Evolutionary conservation across 1,140 invertebrate genomes (phyloP), one percentile per base, ranked within the genome.

Genomic region (Aplysia californica): DNA sequence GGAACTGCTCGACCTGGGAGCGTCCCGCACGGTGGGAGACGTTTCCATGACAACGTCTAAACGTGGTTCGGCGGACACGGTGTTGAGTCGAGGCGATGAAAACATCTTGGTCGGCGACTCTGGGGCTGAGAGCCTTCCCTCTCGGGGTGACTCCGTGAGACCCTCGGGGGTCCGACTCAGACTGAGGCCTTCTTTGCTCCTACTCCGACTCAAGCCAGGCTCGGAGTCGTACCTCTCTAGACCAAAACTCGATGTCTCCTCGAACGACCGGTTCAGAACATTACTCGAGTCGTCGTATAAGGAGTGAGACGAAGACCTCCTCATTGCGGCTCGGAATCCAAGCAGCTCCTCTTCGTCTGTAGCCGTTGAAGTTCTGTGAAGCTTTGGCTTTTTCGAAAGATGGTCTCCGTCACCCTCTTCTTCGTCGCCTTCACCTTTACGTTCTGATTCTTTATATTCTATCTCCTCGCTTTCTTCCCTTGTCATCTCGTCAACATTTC

Each of bases 221-320:
- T 75, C 72, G 6, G 61, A 65, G 29, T 75, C 61, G 1, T 65
- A 75, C n/a, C 41, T n/a, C n/a, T 75, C 59, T n/a, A 66, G 36
- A 35, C 59, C 59, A 35, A 75, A 66, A 35, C 72, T 66, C 3
- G 55, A 36, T 1, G 33, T 36, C 21, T 75, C 72, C 21, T 66
- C 72, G 29, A 75, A 75, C 0, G 72, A 75, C 15, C 59, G n/a
- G 31, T 75, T 75, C 29, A 75, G 35, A 26, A 50, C 26, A 1
- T 41, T 50, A 2, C 31, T 66, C 0, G 72, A 65, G 5, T 44
- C 59, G 23, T 75, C 72, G 35, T 50, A n/a, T 10, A 65, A 2
- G 0, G 72, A 65, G 18, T 3, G 0, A 1, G 31, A 5, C 1
- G 61, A 44, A 2, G 72, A 75, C 2, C 59, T 5, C 29, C 72